Base-by-base conservation (phyloP, 2,113 vertebrate species). In the Himantopus leucocephalus region DNA sequence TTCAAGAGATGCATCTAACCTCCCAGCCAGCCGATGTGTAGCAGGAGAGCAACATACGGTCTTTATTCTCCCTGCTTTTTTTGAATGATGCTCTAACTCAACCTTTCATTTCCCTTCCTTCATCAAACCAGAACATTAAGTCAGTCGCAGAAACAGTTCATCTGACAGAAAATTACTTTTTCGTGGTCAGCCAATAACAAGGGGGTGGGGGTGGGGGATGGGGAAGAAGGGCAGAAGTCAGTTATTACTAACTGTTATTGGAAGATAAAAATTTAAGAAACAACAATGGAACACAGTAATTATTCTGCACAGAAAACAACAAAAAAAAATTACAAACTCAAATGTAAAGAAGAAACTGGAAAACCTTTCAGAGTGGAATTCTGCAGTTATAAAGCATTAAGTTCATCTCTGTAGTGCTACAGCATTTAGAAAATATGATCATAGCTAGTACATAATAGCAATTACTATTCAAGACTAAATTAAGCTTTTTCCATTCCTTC, bases 191-290 rank as follows among this genome's bases (percentile, higher is more conserved):
- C 10, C 37, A 79, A 3, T 67, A 80, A 45, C 30, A 47, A 19
- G 3, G 6, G 5, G 3, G 37, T 39, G 39, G 39, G 39, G 39
- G 39, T 9, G 39, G 2, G 3, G 7, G 4, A 2, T 0, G 2
- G 12, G 1, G 13, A 14, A 18, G 22, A 4, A 35, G 16, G 3
- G 8, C 6, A 9, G 4, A 70, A 23, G 50, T 39, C 41, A 58
- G 39, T 48, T 71, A 52, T 20, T 74, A 60, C 6, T 48, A 48
- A 21, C 47, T 41, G 11, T 26, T 72, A 79, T 3, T 39, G 21
- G 26, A 60, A 74, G 8, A 56, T 32, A n/a, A 71, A 78, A 60
- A 89, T 62, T 67, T 72, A 67, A 87, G 29, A 76, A 84, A 76
- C 32, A 80, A 50, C 29, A 77, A 6, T 18, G 12, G 67, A 62